A percentile compares a stretch with the other conserved stretches of the same genome.
Evolutionary conservation across 2,888 invertebrate genomes (phyloP).

Genomic region (Tortricodes alternella): DNA sequence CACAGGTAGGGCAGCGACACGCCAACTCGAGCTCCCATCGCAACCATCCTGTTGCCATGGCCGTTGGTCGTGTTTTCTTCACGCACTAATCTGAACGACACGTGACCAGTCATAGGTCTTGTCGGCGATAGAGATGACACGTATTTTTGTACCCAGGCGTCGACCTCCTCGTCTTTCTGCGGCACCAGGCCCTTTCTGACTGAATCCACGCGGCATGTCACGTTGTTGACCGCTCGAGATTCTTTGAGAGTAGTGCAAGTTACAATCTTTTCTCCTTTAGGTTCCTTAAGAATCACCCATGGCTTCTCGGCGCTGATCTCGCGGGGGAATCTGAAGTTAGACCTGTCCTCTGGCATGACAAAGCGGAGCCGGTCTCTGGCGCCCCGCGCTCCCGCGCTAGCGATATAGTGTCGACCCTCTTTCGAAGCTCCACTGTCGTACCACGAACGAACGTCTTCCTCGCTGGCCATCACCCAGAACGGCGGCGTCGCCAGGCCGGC

Average conservation of each 20-base stretch:
- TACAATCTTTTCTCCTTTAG: constrained; percentile 88
- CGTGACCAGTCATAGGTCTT: constrained; percentile 88
- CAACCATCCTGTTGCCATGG: constrained; percentile 62
- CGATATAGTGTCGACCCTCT: constrained; percentile 86
- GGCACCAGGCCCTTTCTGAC: constrained; percentile 86
- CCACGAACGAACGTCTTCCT: constrained; percentile 86
- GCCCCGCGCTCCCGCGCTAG: constrained; percentile 89
- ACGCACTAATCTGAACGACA: constrained; percentile 89
- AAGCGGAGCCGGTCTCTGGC: constrained; percentile 88
- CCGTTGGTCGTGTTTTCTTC: constrained; percentile 79
- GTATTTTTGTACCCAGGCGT: constrained; percentile 88
- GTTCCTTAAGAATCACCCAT: constrained; percentile 90
- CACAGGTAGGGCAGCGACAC: constrained; percentile 92
- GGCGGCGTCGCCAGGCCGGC: constrained; percentile 86
- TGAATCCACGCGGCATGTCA: constrained; percentile 88
- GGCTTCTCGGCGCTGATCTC: constrained; percentile 89
- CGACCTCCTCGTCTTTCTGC: constrained; percentile 85
- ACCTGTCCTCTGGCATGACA: constrained; percentile 84
- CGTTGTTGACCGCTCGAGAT: constrained; percentile 90
- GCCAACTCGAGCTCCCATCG: constrained; percentile 87
- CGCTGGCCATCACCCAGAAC: constrained; percentile 85
- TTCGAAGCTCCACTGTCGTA: constrained; percentile 86
- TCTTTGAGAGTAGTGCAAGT: constrained; percentile 93
- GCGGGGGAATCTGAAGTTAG: constrained; percentile 85
- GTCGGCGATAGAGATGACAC: constrained; percentile 85